A percentile compares a stretch with the other conserved stretches of the same genome.
Conservation (phyloP, 2,113 vertebrate genomes). For the Rattus norvegicus region GRCr8 NC_086023.1:154242501-154243000, state of each 20-base stretch:
- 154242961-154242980: not conserved
- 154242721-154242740: not conserved
- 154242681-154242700: slow-evolving; percentile 1
- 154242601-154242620: not conserved
- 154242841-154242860: not conserved
- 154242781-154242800: not conserved
- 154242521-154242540: not conserved
- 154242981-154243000: not conserved
- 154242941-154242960: not conserved
- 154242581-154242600: not conserved
- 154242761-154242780: not conserved
- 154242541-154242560: not conserved
- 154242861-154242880: not conserved
- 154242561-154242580: not conserved
- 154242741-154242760: not conserved
- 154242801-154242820: not conserved
- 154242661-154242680: not conserved
- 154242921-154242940: not conserved
- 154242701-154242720: not conserved
- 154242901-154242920: not conserved
- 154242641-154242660: not conserved
- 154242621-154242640: not conserved
- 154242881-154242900: not conserved
- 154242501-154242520: not conserved
- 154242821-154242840: not conserved